Conservation (phyloP, 2,113 vertebrate species). For the Ammodytes dubius region DNA sequence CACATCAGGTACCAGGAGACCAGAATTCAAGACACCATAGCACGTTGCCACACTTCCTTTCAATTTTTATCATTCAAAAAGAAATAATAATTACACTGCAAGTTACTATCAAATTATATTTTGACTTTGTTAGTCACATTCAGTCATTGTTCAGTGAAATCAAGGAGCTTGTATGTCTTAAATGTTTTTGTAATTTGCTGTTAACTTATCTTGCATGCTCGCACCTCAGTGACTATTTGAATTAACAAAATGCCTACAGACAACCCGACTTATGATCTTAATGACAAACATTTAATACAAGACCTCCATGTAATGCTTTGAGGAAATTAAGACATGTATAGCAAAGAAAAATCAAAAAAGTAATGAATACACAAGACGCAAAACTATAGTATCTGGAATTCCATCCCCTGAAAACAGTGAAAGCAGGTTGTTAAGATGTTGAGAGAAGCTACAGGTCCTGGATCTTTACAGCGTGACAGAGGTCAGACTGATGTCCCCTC, state of each 20-base stretch:
- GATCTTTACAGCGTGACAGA: slow-evolving; percentile 72
- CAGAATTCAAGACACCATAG: not conserved
- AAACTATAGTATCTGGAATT: not conserved
- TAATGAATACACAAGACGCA: not conserved
- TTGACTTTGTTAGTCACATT: not conserved
- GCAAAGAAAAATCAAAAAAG: not conserved
- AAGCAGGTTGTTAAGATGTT: not conserved
- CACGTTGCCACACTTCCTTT: not conserved
- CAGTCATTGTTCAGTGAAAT: not conserved
- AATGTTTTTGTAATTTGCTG: not conserved
- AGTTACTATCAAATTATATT: no score
- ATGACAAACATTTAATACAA: no score
- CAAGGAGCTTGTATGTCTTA: not conserved
- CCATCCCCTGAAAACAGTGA: not conserved
- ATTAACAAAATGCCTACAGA: not conserved
- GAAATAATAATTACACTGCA: not conserved
- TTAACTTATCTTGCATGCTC: not conserved
- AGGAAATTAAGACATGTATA: not conserved
- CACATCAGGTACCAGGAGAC: not conserved
- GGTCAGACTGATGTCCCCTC: slow-evolving; percentile 77
- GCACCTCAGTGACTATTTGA: not conserved
- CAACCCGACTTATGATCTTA: not conserved
- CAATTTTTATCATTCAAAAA: slow-evolving; percentile 4
- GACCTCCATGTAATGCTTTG: no score
- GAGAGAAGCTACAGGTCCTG: not conserved